These are phyloP conservation scores for Drosophila burlai DNA, from an alignment of 1,140 invertebrate genomes.

Conservation along the genomic window DNA sequence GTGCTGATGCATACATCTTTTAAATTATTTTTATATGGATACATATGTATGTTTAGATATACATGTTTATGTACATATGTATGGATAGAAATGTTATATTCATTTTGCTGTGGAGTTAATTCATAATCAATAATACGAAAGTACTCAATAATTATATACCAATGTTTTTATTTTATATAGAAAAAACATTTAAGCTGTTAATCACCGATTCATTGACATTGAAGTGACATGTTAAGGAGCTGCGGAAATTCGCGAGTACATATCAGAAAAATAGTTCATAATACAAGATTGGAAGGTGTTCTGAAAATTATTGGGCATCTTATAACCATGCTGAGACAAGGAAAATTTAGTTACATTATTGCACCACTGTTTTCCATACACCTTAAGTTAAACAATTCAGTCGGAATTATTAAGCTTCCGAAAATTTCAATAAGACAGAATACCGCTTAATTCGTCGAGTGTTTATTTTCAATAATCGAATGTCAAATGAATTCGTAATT, in stretches of 20 bases:
- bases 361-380: conserved; percentile 44
- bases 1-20: not conserved
- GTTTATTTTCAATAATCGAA: not conserved
- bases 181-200: not conserved
- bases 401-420: conserved; percentile 23
- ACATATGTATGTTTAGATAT: too few species aligned
- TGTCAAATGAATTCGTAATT: not conserved
- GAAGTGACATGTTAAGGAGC: conserved; percentile 1
- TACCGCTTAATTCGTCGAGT: conserved; percentile 15
- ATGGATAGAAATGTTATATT: not conserved
- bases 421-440: conserved; percentile 30
- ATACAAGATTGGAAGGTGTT: not conserved
- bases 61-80: not conserved
- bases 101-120: not conserved
- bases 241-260: not conserved
- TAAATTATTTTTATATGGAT: not conserved
- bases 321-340: conserved; percentile 92
- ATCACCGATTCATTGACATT: not conserved
- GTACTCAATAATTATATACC: not conserved
- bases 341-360: conserved; percentile 26
- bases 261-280: not conserved
- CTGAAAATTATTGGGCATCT: conserved; percentile 85
- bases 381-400: conserved; percentile 16
- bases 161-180: not conserved
- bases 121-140: not conserved